A percentile compares a stretch with the other conserved stretches of the same genome.
Conservation (phyloP, 2,888 invertebrate species). For the Pomacea canaliculata region DNA sequence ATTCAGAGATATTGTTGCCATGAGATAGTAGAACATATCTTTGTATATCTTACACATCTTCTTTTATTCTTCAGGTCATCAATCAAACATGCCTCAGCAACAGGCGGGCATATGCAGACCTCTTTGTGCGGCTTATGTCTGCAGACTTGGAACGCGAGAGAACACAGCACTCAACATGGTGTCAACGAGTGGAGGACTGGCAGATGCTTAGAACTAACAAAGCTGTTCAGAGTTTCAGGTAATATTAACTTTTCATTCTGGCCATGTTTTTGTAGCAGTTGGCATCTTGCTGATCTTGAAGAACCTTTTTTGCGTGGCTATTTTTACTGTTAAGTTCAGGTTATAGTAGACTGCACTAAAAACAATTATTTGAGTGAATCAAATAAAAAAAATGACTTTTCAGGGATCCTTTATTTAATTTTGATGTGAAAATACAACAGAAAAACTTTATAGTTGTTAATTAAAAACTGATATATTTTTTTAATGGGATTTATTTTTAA, state of each 20-base stretch:
- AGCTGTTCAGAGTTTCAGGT: conserved; percentile 59
- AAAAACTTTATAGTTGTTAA: too few relatives aligned
- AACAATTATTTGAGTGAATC: neutral
- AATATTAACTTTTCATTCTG: conserved; percentile 1
- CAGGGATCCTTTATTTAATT: too few relatives aligned
- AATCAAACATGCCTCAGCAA: conserved; percentile 68
- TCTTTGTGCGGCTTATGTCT: conserved; percentile 63
- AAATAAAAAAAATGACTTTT: neutral
- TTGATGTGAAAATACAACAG: too few relatives aligned
- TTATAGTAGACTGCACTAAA: neutral
- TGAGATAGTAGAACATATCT: too few relatives aligned
- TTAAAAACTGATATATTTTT: too few relatives aligned
- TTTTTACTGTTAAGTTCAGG: neutral
- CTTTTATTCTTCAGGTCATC: conserved; percentile 49
- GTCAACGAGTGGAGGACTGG: conserved; percentile 62
- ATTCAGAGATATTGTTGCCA: too few relatives aligned
- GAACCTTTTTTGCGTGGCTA: neutral
- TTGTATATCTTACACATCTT: too few relatives aligned
- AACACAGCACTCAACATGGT: conserved; percentile 59
- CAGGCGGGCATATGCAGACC: conserved; percentile 64
- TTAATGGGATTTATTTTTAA: too few relatives aligned
- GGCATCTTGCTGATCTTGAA: neutral
- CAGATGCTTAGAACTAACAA: conserved; percentile 55
- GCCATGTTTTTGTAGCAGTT: neutral
- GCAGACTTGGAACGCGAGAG: conserved; percentile 67